Evolutionary conservation across 1,140 invertebrate species (phyloP), one percentile per base, ranked within the genome.

Genomic region (Sarcophaga peregrina): DNA sequence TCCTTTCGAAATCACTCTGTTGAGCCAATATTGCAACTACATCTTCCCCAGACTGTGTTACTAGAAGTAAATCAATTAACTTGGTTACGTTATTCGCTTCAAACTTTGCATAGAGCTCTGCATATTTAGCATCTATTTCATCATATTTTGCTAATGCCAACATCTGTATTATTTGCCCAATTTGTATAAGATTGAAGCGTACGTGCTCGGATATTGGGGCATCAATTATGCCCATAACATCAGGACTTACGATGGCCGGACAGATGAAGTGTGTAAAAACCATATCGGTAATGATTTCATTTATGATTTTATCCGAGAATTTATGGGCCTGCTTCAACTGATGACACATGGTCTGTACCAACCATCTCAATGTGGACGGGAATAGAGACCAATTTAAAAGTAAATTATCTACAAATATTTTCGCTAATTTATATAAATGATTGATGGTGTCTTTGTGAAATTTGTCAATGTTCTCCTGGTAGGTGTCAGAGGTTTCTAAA

Each of bases 191-290:
- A 93, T 99, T 99, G 89, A 97, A 97, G 45, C 97, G 91, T 7
- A 97, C 96, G 52, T 98, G 94, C 84, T 96, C 94, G 82, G 96
- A 97, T 50, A 99, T 96, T n/a, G 96, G 96, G 1, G 96, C 95
- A 88, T 98, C 98, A 0, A 96, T 96, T 74, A 99, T 96, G n/a
- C 97, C 98, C 90, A 97, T 95, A 0, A 97, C 95, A 91, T 99
- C 98, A 0, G 98, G 98, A 92, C 98, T 97, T 46, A 98, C 96
- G 73, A 99, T 97, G 0, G 97, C 98, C 9, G 97, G 97, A 88
- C 98, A 99, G 83, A 99, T 97, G 85, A 99, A 99, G 86, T 97
- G 94, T 3, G 96, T 96, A 89, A 99, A 97, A 11, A 99, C 95
- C 20, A 99, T 91, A 89, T 99, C 98, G 0, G 96, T 96, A 88